Conservation (phyloP, 2,113 vertebrate genomes). For the Strix uralensis region DNA sequence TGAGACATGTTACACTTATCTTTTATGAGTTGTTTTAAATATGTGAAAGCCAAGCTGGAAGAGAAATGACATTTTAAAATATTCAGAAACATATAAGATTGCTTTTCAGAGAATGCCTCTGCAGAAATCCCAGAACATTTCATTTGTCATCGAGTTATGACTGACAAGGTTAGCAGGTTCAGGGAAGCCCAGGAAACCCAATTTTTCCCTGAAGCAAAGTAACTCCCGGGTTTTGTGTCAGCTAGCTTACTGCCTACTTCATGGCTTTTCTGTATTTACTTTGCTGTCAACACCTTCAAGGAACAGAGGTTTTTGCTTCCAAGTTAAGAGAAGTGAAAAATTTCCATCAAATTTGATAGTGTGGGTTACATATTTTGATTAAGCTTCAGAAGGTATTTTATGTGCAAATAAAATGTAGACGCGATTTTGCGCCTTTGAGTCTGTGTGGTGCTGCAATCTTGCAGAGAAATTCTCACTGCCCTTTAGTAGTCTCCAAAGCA, state of each 20-base stretch:
- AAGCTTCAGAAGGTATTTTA: neutral
- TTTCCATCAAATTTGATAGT: neutral
- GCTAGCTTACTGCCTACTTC: neutral
- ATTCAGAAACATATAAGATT: neutral
- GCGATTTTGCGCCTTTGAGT: neutral
- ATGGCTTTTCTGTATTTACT: neutral
- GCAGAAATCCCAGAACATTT: neutral
- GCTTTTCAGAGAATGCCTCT: neutral
- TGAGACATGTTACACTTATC: neutral
- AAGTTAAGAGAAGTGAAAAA: neutral
- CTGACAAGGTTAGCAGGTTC: neutral
- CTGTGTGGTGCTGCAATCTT: neutral
- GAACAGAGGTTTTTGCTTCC: neutral
- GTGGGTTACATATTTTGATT: neutral
- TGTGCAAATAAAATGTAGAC: neutral
- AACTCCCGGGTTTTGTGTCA: neutral
- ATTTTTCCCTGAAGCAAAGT: neutral
- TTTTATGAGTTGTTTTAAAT: neutral
- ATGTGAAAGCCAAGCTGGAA: neutral
- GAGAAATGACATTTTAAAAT: neutral
- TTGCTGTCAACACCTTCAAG: neutral
- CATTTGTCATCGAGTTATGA: neutral
- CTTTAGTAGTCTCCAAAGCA: neutral
- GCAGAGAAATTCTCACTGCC: neutral
- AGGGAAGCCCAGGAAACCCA: neutral